A percentile compares a stretch with the other conserved stretches of the same genome.
These are phyloP conservation scores for Pyxicephalus adspersus DNA, from an alignment of 2,113 vertebrate genomes.

Conservation along the genomic window DNA sequence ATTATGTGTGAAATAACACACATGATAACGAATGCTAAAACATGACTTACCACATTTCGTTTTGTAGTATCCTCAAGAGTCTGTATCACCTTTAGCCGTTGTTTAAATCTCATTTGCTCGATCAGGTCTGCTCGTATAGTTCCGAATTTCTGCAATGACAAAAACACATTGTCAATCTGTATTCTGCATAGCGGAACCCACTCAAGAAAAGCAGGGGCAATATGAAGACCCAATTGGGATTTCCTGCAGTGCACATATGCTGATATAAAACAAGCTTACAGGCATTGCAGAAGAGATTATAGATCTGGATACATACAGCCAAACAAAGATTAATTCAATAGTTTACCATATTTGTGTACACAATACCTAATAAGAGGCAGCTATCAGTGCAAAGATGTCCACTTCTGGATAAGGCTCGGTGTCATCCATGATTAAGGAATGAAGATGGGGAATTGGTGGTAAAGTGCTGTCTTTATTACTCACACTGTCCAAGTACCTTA, in stretches of 20 bases:
- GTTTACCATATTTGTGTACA: background rate
- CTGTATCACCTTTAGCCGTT: constrained; percentile 95
- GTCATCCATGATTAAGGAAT: constrained; percentile 93
- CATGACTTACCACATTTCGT: constrained; percentile 88
- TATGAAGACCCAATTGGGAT: no score
- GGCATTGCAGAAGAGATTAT: no score
- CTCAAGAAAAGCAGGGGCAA: no score
- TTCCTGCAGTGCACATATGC: no score
- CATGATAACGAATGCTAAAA: background rate
- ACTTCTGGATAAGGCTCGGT: constrained; percentile 93
- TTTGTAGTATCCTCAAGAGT: constrained; percentile 96
- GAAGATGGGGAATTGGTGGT: constrained; percentile 95
- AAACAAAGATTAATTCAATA: background rate
- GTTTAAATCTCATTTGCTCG: constrained; percentile 98
- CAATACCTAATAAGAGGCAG: constrained; percentile 90
- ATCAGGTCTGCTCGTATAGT: constrained; percentile 93
- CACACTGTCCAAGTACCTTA: constrained; percentile 94
- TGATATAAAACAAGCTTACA: no score
- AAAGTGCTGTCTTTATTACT: constrained; percentile 97
- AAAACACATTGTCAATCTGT: background rate
- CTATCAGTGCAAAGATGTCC: constrained; percentile 95
- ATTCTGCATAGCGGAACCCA: no score
- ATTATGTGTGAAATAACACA: no score
- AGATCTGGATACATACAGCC: no score
- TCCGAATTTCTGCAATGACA: constrained; percentile 87